These are phyloP conservation scores for Platalea minor DNA, from an alignment of 2,797 vertebrate species.

Conservation along the genomic window DNA sequence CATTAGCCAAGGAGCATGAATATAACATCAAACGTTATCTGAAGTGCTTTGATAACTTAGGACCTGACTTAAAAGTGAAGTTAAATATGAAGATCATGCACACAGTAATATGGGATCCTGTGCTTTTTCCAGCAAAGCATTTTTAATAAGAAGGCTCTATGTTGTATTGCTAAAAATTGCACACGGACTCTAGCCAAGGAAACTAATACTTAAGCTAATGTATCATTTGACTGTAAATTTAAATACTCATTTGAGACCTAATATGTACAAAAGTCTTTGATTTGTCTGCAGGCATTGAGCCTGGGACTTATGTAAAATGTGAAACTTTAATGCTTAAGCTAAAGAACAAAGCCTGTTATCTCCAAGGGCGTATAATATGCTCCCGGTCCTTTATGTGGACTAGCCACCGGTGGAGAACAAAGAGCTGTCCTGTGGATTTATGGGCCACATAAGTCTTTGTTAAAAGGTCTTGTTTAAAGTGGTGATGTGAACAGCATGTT, in stretches of 20 bases:
- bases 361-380: neutral
- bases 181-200: neutral
- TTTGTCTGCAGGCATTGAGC: neutral
- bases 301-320: neutral
- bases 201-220: neutral
- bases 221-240: neutral
- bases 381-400: neutral
- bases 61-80: neutral
- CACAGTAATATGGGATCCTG: neutral
- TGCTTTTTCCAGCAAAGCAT: neutral
- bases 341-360: conserved; percentile 14
- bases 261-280: neutral
- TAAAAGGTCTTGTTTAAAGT: neutral
- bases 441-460: neutral
- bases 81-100: neutral
- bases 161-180: neutral
- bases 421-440: conserved; percentile 12
- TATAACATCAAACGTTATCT: neutral
- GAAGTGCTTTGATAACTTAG: neutral
- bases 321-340: neutral
- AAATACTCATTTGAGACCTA: neutral
- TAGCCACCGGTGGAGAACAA: neutral
- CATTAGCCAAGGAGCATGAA: neutral
- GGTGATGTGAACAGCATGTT: neutral
- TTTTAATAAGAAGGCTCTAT: neutral